A percentile compares a stretch with the other conserved stretches of the same genome.
phyloP scores from a whole-genome alignment of 30 jellyfish, hydroid and myxozoan genomes.

The Nemopilema nomurai region DNA sequence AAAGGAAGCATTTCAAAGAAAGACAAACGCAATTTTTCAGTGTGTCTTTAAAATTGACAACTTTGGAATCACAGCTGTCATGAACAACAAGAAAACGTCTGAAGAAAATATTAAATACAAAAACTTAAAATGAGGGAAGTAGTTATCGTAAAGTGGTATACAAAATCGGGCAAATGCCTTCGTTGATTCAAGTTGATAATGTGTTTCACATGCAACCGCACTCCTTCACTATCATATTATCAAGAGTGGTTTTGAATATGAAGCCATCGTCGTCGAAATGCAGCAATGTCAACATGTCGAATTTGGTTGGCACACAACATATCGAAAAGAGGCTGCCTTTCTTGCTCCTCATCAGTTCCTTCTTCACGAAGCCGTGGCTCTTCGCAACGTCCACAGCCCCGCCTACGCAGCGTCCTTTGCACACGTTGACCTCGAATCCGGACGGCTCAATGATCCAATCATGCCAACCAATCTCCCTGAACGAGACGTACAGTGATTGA shows the following conservation, averaged over 20 bases:
- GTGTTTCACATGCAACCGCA: constrained; percentile 82
- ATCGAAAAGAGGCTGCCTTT: constrained; percentile 36
- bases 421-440: constrained; percentile 69
- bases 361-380: constrained; percentile 67
- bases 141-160: not conserved
- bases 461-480: constrained; percentile 77
- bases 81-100: not conserved
- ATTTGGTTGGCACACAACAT: constrained; percentile 72
- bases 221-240: constrained; percentile 72
- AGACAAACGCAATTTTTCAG: too few relatives aligned
- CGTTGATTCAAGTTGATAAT: too few relatives aligned
- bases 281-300: constrained; percentile 51
- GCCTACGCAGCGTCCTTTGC: constrained; percentile 74
- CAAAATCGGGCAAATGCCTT: not conserved
- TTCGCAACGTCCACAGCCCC: constrained; percentile 32
- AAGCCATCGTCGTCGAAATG: constrained; percentile 77
- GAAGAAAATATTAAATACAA: not conserved
- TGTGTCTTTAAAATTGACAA: too few relatives aligned
- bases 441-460: constrained; percentile 86
- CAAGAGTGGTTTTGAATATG: constrained; percentile 50
- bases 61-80: not conserved
- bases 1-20: too few relatives aligned
- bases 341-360: constrained; percentile 39
- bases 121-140: not conserved
- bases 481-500: constrained; percentile 50